Base-by-base conservation (phyloP, 92 coral and sea anemone species). In the Parazoanthus atlanticus region DNA sequence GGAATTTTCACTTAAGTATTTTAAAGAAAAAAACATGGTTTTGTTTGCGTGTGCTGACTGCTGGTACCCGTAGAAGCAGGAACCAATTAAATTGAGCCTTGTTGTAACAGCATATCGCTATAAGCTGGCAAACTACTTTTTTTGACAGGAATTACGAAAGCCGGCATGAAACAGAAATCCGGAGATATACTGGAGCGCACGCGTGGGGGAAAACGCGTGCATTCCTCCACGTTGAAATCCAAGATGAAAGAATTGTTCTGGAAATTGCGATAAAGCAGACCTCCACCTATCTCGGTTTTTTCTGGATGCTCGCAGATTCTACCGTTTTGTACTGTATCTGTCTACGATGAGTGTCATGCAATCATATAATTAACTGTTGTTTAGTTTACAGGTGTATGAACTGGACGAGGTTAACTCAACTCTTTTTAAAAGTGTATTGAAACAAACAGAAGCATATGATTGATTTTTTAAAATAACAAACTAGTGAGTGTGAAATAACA, bases 231-330 rank as follows among this genome's bases (percentile, higher is more conserved):
- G 83, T 69, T 66, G 33, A 82, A 82, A 82, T 64, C 76, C 52
- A 65, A 82, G 74, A 82, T 15, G 30, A 19, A 9, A 4, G 0
- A 43, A 16, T 12, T 26, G 56, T 64, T 38, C 76, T 82, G 74
- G 61, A 82, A 41, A 36, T 31, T 36, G 58, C 49, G 86, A 82
- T 82, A 38, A 33, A n/a, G 29, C 75, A 81, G 74, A 34, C 71
- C 49, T 61, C 6, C 34, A 16, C 23, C 72, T 33, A 12, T 66
- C 34, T 32, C 32, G 54, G 3, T 25, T 12, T 65, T 31, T 0
- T 74, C 47, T 17, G n/a, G 26, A 17, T 61, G 69, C 3, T 61
- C 7, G 7, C 2, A 6, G 69, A 23, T 23, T 25, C 21, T 17
- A 1, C 26, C 8, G 28, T 61, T 12, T 78, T 47, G 36, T 47